Conservation (phyloP, 2,797 vertebrate genomes). For the Pantherophis alleghaniensis region DNA sequence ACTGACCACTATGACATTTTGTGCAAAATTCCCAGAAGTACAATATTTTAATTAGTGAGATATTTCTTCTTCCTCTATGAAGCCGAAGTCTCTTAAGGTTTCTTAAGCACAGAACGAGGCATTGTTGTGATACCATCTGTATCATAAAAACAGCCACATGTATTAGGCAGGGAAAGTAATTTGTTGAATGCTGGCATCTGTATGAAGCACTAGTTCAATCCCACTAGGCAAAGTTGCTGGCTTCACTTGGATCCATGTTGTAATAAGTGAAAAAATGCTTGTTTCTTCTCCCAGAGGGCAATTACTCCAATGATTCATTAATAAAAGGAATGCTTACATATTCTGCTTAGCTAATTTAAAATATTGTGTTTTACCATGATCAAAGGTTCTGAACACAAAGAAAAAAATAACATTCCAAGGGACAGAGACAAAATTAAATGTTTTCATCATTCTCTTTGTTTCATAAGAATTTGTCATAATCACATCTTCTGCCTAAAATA, state of each 20-base stretch:
- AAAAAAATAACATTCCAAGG: background rate
- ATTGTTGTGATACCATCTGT: background rate
- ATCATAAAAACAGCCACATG: slow-evolving; percentile 32
- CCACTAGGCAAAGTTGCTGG: slow-evolving; percentile 48
- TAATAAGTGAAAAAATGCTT: slow-evolving; percentile 55
- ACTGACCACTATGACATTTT: background rate
- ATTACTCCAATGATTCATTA: slow-evolving; percentile 51
- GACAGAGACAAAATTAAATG: background rate
- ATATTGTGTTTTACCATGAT: background rate
- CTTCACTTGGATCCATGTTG: slow-evolving; percentile 45
- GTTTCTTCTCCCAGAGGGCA: slow-evolving; percentile 63
- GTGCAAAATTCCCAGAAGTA: background rate
- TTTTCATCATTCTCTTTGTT: slow-evolving; percentile 1
- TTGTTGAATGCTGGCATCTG: slow-evolving; percentile 15
- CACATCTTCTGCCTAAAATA: background rate
- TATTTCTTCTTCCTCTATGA: background rate
- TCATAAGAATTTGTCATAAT: background rate
- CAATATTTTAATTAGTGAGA: background rate
- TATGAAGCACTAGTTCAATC: slow-evolving; percentile 36
- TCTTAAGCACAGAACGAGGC: background rate
- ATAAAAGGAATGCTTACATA: slow-evolving; percentile 51
- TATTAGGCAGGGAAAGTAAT: slow-evolving; percentile 44
- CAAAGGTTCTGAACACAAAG: slow-evolving; percentile 2
- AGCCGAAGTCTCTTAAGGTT: background rate
- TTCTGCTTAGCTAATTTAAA: slow-evolving; percentile 44